Evolutionary conservation across 2,797 vertebrate species (phyloP), one percentile per base, ranked within the genome.

Genomic region (Lindbergichthys nudifrons): DNA sequence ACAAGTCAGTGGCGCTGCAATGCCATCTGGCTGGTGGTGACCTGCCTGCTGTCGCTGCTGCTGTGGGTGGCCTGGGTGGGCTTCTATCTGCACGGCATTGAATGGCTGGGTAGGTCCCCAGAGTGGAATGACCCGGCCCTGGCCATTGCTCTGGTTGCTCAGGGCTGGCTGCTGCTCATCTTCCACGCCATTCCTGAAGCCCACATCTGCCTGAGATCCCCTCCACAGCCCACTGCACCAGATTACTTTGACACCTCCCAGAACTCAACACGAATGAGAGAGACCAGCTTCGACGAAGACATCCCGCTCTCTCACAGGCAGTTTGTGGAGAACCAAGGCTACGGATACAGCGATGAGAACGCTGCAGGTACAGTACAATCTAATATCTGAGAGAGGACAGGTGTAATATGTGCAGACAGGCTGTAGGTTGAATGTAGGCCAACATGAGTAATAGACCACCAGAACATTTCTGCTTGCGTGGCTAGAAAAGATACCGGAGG

Each of bases 171-270:
- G 69, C 96, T 99, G 70, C 91, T 99, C 57, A 92, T 99, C 88
- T 97, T 97, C 80, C 96, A 99, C 0, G 96, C 97, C 81, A 96
- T 97, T 80, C 97, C 97, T 0, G 97, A 99, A 92, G 93, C 98
- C 54, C 97, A 98, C 84, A 92, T 95, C 85, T 94, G 96, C 89
- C 94, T 99, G 77, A 94, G 95, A 67, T 94, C 96, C 0, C 94
- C 97, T 0, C 96, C 96, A 10, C 97, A 97, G 88, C 97, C 97
- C 72, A 96, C 93, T 50, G 95, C 96, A 1, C 97, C 97, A 14
- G 97, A 98, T 90, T 99, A 99, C 93, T 99, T 99, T 9, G 98
- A 99, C 87, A 98, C 97, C 1, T 96, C 97, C 0, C 97, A 98
- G 88, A 96, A 96, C 3, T 95, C 97, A 19, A 96, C 97, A 0